phyloP scores from a whole-genome alignment of 2,888 invertebrate species.

The Pyrrhosoma nymphula region DNA sequence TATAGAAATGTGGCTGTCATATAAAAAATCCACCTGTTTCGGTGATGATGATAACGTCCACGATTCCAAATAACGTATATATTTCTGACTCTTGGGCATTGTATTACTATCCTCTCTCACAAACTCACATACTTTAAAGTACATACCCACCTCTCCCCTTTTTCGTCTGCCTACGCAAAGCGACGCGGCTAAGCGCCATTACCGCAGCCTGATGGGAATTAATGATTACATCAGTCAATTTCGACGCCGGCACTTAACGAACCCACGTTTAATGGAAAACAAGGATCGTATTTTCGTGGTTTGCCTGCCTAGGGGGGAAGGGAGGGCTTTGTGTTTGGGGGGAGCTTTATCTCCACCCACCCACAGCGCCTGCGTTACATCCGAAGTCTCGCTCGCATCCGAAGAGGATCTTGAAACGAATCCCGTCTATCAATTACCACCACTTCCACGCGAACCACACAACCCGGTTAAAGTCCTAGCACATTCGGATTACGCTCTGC shows the following conservation, averaged over 20 bases:
- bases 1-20: neutral
- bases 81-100: neutral
- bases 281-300: neutral
- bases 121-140: neutral
- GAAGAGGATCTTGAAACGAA: neutral
- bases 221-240: neutral
- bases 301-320: neutral
- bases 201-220: constrained; percentile 1
- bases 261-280: neutral
- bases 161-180: neutral
- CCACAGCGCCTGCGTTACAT: neutral
- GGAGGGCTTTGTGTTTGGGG: too few species aligned
- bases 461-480: neutral
- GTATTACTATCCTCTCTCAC: neutral
- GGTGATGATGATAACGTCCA: neutral
- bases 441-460: neutral
- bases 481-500: neutral
- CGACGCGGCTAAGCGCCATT: neutral
- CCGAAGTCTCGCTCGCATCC: neutral
- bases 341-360: neutral
- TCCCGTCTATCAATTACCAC: neutral
- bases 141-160: neutral
- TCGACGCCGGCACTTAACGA: neutral
- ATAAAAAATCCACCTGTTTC: neutral
- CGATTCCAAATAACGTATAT: neutral